Evolutionary conservation across 2,888 invertebrate species (phyloP), one percentile per base, ranked within the genome.

Genomic region (Sesia bembeciformis): DNA sequence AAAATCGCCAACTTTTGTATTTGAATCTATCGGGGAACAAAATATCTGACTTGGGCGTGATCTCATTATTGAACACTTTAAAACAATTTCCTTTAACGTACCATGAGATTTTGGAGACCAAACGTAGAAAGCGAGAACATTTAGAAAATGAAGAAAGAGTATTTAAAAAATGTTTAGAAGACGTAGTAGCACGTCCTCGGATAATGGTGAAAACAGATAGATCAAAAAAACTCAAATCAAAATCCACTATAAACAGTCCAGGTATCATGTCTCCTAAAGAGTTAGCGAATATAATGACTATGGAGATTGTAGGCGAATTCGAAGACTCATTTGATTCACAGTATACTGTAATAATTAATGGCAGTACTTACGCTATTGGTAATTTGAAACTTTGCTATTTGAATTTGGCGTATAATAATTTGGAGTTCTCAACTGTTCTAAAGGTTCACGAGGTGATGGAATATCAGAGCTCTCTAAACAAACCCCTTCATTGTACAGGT

Each of bases 351-450:
- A 50, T 38, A 39, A 51, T 49, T 23, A 66, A 72, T 23, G 63
- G 59, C 8, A 23, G 56, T 39, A 38, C 50, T 39, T 70, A 67
- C 57, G 67, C 62, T 23, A 62, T 58, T 39, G 81, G 83, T 5
- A 83, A 83, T 60, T 60, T 76, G 3, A 57, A 54, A 40, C 59
- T 83, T 4, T 72, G 72, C 56, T 82, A 69, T 38, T 57, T 83
- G 23, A 82, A 83, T 62, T 52, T 83, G 5, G 72, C 76, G 0
- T 81, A 72, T 53, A 83, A 83, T 54, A 55, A 70, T 46, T 57
- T 83, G 51, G 57, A 60, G 4, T 68, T 60, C 40, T n/a, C 52
- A 3, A 65, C 72, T 5, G 40, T 81, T 2, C 53, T 55, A 41
- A 73, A 60, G 39, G 57, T 81, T 38, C 40, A 58, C 1, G 55